These are phyloP conservation scores for Otolemur crassicaudatus DNA, from an alignment of 2,797 vertebrate species.

Conservation along the genomic window DNA sequence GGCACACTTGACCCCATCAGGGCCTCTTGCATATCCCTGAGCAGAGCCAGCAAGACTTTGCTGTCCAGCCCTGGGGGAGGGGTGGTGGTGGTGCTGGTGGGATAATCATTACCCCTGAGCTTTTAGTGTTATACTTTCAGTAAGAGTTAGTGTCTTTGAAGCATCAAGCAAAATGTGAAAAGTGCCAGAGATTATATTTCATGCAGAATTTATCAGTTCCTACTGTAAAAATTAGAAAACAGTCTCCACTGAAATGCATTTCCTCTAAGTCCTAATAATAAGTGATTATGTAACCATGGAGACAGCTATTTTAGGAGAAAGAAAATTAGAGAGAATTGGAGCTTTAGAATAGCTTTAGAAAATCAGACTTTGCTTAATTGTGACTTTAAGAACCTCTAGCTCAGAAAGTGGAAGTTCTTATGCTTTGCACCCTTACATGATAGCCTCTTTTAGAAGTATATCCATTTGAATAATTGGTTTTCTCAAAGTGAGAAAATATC, in stretches of 20 bases:
- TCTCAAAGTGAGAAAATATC: slow-evolving; percentile 78
- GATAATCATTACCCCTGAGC: background rate
- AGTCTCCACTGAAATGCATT: slow-evolving; percentile 61
- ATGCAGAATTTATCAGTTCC: background rate
- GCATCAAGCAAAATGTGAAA: background rate
- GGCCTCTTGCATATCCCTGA: background rate
- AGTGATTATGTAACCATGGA: slow-evolving; percentile 71
- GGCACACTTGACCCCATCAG: too few relatives aligned
- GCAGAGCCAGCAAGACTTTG: too few relatives aligned
- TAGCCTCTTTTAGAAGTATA: slow-evolving; percentile 88
- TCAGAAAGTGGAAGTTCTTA: slow-evolving; percentile 87
- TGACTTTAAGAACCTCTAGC: slow-evolving; percentile 85
- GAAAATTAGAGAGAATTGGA: slow-evolving; percentile 72
- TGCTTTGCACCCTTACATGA: slow-evolving; percentile 89
- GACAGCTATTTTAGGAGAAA: slow-evolving; percentile 79
- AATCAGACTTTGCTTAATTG: slow-evolving; percentile 87
- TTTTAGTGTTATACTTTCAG: background rate
- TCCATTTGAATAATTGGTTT: slow-evolving; percentile 90
- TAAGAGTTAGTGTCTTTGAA: background rate
- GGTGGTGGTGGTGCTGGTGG: background rate
- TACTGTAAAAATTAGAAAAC: slow-evolving; percentile 65
- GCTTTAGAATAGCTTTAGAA: slow-evolving; percentile 85
- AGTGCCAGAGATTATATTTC: slow-evolving; percentile 46
- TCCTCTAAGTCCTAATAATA: slow-evolving; percentile 73
- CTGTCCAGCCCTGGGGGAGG: too few relatives aligned